A percentile compares a stretch with the other conserved stretches of the same genome.
Conservation (phyloP, 2,797 vertebrate genomes). For the Thunnus albacares region DNA sequence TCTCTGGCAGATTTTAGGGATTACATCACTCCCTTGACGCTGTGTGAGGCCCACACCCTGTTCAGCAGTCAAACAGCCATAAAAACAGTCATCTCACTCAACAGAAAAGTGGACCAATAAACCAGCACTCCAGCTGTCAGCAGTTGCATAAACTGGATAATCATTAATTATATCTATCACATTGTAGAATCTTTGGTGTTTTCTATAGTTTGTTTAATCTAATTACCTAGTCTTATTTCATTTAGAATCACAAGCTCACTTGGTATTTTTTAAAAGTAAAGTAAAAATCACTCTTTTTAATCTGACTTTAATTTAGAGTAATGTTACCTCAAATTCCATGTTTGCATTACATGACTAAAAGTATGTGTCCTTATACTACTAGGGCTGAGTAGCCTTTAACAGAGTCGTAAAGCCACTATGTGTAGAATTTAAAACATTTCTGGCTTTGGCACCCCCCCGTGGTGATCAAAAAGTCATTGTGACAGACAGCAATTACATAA, state of each 20-base stretch:
- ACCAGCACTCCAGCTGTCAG: conserved; percentile 16
- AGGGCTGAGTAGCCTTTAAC: too few species aligned
- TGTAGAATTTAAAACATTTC: neutral
- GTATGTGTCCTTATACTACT: neutral
- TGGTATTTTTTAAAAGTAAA: neutral
- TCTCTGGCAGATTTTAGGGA: conserved; percentile 70
- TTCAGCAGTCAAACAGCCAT: conserved; percentile 32
- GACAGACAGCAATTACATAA: neutral
- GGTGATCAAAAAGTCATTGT: neutral
- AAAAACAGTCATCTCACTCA: conserved; percentile 25
- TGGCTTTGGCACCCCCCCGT: too few species aligned
- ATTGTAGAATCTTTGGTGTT: neutral
- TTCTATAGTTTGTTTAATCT: neutral
- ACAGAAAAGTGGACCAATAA: conserved; percentile 13
- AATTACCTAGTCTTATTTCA: too few species aligned
- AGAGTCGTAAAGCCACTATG: neutral
- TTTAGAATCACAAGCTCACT: neutral
- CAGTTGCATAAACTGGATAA: neutral
- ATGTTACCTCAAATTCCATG: neutral
- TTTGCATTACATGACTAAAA: neutral
- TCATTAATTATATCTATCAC: neutral
- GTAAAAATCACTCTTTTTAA: neutral
- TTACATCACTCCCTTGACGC: conserved; percentile 81
- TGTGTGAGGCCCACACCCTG: conserved; percentile 73
- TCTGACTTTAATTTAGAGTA: neutral